Evolutionary conservation across 2,113 vertebrate species (phyloP).

Genomic region (Sphaerodactylus townsendi): DNA sequence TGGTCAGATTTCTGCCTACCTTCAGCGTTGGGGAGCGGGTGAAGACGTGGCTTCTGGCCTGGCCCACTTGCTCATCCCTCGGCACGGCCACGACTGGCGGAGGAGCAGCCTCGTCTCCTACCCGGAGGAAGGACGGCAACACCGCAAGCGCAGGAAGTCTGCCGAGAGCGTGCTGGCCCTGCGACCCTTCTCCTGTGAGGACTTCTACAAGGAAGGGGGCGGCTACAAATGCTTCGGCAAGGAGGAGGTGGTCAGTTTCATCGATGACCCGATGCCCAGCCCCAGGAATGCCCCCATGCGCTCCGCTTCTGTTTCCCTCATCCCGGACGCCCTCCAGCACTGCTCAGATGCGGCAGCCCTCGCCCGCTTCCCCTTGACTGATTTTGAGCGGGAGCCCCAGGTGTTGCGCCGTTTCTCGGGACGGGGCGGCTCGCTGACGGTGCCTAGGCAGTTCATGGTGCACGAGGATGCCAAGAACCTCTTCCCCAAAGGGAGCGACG

Average conservation of each 20-base stretch:
- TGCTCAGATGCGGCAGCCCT: constrained; percentile 59
- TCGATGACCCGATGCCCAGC: constrained; percentile 81
- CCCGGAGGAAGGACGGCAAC: constrained; percentile 77
- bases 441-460: background rate
- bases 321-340: constrained; percentile 75
- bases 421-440: constrained; percentile 54
- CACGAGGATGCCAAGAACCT: constrained; percentile 32
- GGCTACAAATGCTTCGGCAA: constrained; percentile 80
- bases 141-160: constrained; percentile 80
- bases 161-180: constrained; percentile 82
- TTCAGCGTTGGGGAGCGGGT: constrained; percentile 86
- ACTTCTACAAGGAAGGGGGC: constrained; percentile 69
- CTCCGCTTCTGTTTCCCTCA: constrained; percentile 76
- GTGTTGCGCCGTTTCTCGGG: constrained; percentile 71
- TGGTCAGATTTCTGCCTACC: constrained; percentile 82
- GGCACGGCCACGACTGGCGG: constrained; percentile 68
- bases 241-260: constrained; percentile 83
- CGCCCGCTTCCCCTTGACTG: constrained; percentile 80
- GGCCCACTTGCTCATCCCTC: constrained; percentile 75
- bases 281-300: constrained; percentile 77
- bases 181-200: constrained; percentile 72
- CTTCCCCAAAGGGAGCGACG: constrained; percentile 14
- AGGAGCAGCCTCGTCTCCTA: constrained; percentile 79
- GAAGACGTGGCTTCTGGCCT: constrained; percentile 80
- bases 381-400: constrained; percentile 86